Evolutionary conservation across 2,888 invertebrate species (phyloP), one percentile per base, ranked within the genome.

Genomic region (Cephus rjabovi): DNA sequence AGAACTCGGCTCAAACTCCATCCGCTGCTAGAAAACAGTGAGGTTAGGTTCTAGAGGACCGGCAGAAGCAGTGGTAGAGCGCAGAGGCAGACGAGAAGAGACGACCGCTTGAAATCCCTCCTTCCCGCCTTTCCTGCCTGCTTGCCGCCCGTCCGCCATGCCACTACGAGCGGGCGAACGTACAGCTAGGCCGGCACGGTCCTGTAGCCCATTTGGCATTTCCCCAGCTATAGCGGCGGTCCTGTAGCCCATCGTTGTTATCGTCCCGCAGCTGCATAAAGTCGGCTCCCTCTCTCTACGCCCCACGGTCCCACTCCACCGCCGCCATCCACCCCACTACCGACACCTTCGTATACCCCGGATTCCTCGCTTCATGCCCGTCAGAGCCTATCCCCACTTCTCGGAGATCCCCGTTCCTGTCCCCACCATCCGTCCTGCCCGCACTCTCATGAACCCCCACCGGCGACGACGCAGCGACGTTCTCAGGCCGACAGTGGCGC

Each of bases 231-330:
- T 90, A 90, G 90, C 90, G 87, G 87, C 90, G 85, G 90, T 92
- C 92, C 92, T 92, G 91, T 92, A 92, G 92, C 91, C 92, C 92
- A 92, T 92, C 92, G 92, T 92, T 92, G 92, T 92, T 92, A 92
- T 92, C 92, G 92, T 92, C 92, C 91, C 92, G 91, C 92, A 92
- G 92, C 92, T 92, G 92, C 92, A 92, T 92, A 92, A 92, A 92
- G 92, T 92, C 90, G 90, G 89, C 89, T 90, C 90, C 86, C 82
- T 76, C 82, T 83, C 84, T 82, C 82, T 84, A 78, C 80, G 76
- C 83, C 83, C 79, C 82, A 83, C 76, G 81, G 78, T 74, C 73
- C 78, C 77, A 56, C 75, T 75, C 71, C 82, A 73, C 74, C 79
- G 75, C 80, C 77, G 76, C 83, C 56, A 79, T 76, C 75, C 79